These are phyloP conservation scores for Empidonax alnorum DNA, from an alignment of 2,113 vertebrate species.

Conservation along the genomic window DNA sequence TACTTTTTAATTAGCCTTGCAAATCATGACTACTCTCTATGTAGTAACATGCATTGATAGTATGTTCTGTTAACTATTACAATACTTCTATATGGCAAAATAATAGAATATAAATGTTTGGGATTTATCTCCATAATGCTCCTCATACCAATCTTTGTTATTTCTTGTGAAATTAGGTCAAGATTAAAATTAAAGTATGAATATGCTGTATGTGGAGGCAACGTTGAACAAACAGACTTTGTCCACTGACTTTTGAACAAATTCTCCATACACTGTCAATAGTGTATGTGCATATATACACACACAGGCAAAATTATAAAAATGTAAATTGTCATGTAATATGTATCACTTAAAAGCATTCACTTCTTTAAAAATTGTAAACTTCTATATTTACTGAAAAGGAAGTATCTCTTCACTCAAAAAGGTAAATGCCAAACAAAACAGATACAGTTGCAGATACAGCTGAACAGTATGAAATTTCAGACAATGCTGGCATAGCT, in stretches of 20 bases:
- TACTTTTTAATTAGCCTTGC: slow-evolving; percentile 61
- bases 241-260: not conserved
- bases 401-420: not conserved
- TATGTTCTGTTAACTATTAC: not conserved
- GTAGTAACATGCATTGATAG: not conserved
- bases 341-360: not conserved
- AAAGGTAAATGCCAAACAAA: not conserved
- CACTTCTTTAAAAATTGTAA: accelerated
- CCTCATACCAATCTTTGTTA: not conserved
- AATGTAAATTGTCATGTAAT: not conserved
- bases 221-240: not conserved
- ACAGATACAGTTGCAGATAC: not conserved
- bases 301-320: not conserved
- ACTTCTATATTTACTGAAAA: not conserved
- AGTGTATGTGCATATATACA: accelerated
- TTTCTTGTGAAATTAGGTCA: not conserved
- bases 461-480: not conserved
- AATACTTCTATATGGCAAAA: not conserved
- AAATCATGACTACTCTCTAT: slow-evolving; percentile 32
- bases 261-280: not conserved
- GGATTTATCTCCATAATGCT: not conserved
- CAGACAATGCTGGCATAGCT: not conserved
- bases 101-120: not conserved
- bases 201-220: not conserved
- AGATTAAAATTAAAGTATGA: not conserved